These are phyloP conservation scores for Phyllotreta striolata DNA, from an alignment of 2,888 invertebrate genomes.

Conservation along the genomic window DNA sequence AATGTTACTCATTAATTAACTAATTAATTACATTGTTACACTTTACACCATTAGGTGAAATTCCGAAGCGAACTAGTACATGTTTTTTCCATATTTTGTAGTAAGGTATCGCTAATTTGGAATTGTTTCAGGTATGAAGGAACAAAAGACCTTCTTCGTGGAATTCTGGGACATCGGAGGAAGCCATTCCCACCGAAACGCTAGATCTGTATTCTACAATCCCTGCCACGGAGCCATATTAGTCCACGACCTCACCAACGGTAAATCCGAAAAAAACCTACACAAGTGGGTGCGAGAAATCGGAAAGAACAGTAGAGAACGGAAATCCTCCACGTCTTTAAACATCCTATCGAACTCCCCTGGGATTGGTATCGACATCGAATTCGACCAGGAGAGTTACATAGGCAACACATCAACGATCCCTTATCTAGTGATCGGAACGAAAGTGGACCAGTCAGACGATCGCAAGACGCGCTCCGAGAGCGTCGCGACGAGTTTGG, in stretches of 20 bases:
- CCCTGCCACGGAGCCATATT: slow-evolving; percentile 94
- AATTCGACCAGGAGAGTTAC: slow-evolving; percentile 87
- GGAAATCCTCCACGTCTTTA: slow-evolving; percentile 34
- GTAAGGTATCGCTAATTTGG: too few relatives aligned
- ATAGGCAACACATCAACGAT: slow-evolving; percentile 79
- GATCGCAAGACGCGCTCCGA: slow-evolving; percentile 69
- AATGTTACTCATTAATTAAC: too few relatives aligned
- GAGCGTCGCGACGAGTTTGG: slow-evolving; percentile 86
- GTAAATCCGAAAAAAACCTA: slow-evolving; percentile 93
- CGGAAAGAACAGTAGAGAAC: slow-evolving; percentile 32
- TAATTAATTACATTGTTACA: too few relatives aligned
- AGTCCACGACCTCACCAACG: slow-evolving; percentile 96
- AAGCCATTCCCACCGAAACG: slow-evolving; percentile 89
- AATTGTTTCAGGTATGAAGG: slow-evolving; percentile 70
- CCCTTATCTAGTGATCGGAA: slow-evolving; percentile 93
- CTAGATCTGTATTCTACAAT: slow-evolving; percentile 93
- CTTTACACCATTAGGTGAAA: too few relatives aligned
- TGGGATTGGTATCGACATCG: slow-evolving; percentile 63
- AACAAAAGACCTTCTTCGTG: slow-evolving; percentile 89
- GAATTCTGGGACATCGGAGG: slow-evolving; percentile 99
- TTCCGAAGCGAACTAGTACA: too few relatives aligned
- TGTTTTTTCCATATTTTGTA: too few relatives aligned
- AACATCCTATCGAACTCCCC: slow-evolving; percentile 18
- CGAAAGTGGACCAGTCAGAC: slow-evolving; percentile 84
- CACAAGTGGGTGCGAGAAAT: slow-evolving; percentile 89